phyloP scores from a whole-genome alignment of 2,888 invertebrate genomes.

The Abrostola triplasia region DNA sequence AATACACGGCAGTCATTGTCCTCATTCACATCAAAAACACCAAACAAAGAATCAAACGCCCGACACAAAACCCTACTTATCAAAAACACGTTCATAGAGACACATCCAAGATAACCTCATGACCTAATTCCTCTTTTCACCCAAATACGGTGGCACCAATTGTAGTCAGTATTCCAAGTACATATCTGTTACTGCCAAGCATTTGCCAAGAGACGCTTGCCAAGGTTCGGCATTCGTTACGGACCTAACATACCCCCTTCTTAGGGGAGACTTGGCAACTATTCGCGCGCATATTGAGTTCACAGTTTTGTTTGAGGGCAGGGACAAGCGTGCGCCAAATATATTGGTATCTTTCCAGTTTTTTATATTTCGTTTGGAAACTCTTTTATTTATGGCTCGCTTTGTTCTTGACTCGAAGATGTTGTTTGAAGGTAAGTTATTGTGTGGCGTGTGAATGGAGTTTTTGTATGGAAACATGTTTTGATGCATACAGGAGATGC shows the following conservation, averaged over 20 bases:
- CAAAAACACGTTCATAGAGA: constrained; percentile 44
- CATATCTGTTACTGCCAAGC: constrained; percentile 74
- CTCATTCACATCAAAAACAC: constrained; percentile 4
- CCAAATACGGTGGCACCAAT: constrained; percentile 67
- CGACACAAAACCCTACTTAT: constrained; percentile 43
- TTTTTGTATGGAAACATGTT: constrained; percentile 20
- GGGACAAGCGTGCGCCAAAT: constrained; percentile 70
- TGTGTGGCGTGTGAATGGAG: constrained; percentile 31
- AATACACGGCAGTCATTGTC: constrained; percentile 18
- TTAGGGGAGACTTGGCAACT: constrained; percentile 77
- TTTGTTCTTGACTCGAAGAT: constrained; percentile 52
- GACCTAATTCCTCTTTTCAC: constrained; percentile 67
- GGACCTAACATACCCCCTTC: constrained; percentile 56
- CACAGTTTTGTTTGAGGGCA: constrained; percentile 79
- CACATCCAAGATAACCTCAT: constrained; percentile 50
- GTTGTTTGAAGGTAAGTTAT: constrained; percentile 54
- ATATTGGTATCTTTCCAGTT: constrained; percentile 76
- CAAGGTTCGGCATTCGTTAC: constrained; percentile 76
- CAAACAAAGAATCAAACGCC: constrained; percentile 38
- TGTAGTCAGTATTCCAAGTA: constrained; percentile 67
- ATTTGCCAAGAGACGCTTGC: constrained; percentile 80
- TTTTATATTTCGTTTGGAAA: constrained; percentile 59
- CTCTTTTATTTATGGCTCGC: constrained; percentile 55
- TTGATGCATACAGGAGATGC: too few species aligned
- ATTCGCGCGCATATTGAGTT: constrained; percentile 82